Evolutionary conservation across 2,888 invertebrate genomes (phyloP), one percentile per base, ranked within the genome.

Genomic region (Xylocampa areola): DNA sequence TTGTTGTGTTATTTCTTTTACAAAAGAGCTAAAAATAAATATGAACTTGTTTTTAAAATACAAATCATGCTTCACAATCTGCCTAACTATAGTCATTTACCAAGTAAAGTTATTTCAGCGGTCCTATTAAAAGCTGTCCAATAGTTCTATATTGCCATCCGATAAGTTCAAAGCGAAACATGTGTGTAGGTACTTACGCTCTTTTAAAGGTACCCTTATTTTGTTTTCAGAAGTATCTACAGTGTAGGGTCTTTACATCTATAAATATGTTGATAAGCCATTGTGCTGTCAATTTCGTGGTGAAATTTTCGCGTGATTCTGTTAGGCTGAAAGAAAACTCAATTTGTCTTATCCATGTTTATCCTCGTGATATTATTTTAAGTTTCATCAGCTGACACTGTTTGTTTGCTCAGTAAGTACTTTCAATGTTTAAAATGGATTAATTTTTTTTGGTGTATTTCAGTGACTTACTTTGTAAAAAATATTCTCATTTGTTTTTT

Each of bases 231-330:
- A 32, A 37, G 21, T 36, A 29, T 29, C 21, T 1, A 13, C 21
- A 39, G 30, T 14, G 19, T 29, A 4, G 10, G 14, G 2, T 23
- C 21, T 5, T 35, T 25, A 6, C 17, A 13, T 37, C 23, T 14
- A 32, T 48, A 39, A 29, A 23, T 41, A 35, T 11, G 14, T 54
- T 14, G 44, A 68, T 65, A 55, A 60, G 44, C 41, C 47, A 51
- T 45, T 40, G 57, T 43, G 51, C 44, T 52, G 66, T 69, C 66
- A 76, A 63, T 51, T 74, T 69, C 16, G 47, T 54, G 47, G 60
- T 58, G 65, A 73, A 69, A 75, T 74, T 74, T 73, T 77, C 69
- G 74, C 77, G 77, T 78, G 73, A 77, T 77, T 73, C 48, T 25
- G 59, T 73, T 75, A 64, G 67, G 57, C 64, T 53, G 63, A 68